Percentiles rank a stretch among this genome's conserved stretches.
phyloP scores from a whole-genome alignment of 2,113 vertebrate species.

The Aplodontia rufa region DNA sequence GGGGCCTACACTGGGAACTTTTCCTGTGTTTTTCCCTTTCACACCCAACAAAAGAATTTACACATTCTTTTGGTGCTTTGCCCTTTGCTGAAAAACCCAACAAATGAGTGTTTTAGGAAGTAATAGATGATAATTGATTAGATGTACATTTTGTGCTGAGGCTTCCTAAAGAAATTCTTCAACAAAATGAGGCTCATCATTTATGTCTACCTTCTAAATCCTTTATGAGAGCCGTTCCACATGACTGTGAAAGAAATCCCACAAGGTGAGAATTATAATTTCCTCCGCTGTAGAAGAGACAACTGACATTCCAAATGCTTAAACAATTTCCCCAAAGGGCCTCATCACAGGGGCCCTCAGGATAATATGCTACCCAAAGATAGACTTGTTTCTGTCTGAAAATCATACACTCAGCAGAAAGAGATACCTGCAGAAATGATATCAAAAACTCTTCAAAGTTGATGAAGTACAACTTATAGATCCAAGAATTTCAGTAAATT shows the following conservation, averaged over 20 bases:
- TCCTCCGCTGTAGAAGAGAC: background rate
- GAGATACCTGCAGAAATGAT: constrained; percentile 16
- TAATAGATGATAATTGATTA: background rate
- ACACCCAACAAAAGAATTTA: background rate
- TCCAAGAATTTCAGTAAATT: background rate
- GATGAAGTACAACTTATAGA: background rate
- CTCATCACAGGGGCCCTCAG: background rate
- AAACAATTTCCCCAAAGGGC: background rate
- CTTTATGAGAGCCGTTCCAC: background rate
- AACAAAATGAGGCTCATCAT: background rate
- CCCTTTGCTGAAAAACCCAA: background rate
- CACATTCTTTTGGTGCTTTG: background rate
- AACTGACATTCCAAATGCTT: background rate
- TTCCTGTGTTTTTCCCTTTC: background rate
- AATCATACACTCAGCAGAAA: constrained; percentile 15
- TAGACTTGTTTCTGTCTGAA: background rate
- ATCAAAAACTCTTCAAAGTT: background rate
- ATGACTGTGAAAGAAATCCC: background rate
- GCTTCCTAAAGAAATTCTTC: background rate
- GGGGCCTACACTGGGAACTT: background rate
- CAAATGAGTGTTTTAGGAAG: background rate
- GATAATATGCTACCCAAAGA: background rate
- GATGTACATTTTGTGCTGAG: background rate
- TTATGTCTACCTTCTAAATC: background rate
- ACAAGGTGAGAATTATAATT: background rate